These are phyloP conservation scores for Ceratosolen solmsi DNA, from an alignment of 1,140 invertebrate genomes.

Conservation along the genomic window DNA sequence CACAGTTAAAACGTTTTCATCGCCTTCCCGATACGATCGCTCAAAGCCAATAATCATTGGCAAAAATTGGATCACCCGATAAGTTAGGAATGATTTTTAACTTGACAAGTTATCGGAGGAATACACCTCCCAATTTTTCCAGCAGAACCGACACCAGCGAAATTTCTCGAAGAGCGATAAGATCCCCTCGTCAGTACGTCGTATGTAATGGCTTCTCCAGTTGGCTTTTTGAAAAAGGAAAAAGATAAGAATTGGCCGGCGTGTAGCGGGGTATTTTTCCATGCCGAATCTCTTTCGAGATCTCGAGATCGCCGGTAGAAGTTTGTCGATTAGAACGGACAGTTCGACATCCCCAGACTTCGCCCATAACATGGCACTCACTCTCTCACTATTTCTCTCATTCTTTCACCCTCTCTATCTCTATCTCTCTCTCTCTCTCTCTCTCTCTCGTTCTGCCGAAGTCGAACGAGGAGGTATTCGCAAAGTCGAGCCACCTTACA, in stretches of 20 bases:
- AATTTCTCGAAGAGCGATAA: conserved; percentile 42
- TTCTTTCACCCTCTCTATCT: neutral
- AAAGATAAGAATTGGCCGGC: conserved; percentile 28
- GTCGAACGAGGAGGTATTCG: conserved; percentile 4
- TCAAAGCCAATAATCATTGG: neutral
- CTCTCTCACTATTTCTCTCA: conserved; percentile 5
- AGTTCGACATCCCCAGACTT: conserved; percentile 27
- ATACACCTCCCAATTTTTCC: neutral
- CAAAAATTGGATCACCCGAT: conserved; percentile 5
- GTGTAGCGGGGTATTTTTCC: conserved; percentile 31
- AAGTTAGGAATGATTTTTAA: neutral
- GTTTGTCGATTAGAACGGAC: conserved; percentile 42
- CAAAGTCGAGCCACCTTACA: neutral
- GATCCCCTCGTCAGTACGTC: conserved; percentile 15
- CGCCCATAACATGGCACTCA: neutral
- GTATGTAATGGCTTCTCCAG: conserved; percentile 13
- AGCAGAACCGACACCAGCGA: neutral
- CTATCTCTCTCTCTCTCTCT: conserved; percentile 2
- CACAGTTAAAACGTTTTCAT: no score
- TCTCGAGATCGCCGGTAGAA: conserved; percentile 7
- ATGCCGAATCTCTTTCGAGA: conserved; percentile 17
- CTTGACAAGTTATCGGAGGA: neutral
- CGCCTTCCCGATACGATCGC: neutral
- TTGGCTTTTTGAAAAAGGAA: conserved; percentile 16
- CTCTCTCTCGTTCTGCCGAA: neutral